Evolutionary conservation across 1,140 invertebrate species (phyloP), one percentile per base, ranked within the genome.

Genomic region (Homarus americanus): DNA sequence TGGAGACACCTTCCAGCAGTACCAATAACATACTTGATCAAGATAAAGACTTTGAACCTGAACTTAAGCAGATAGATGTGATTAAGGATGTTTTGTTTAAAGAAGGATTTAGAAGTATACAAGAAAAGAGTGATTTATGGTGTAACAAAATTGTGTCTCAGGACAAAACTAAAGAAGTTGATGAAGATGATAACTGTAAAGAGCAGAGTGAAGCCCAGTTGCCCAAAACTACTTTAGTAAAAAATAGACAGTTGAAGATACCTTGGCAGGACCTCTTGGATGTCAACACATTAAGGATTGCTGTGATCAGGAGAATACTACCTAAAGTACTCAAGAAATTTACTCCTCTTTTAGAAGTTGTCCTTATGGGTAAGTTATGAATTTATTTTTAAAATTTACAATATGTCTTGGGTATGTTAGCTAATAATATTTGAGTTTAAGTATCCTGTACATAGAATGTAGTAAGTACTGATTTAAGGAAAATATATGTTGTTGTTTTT

Each of bases 291-390:
- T 36, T 73, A 82, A 63, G n/a, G 32, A 34, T 82, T 73, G 78
- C 87, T 44, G 53, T 73, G 44, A 53, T 82, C 58, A 32, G 76
- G 66, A 73, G 41, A 79, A 20, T 75, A 34, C 40, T 90, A 38
- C 78, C 63, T 38, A 69, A 90, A 75, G 53, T 69, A n/a, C 36
- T 58, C 9, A 44, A 58, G 34, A 69, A 63, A 32, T 53, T 87
- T 63, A 53, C n/a, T 38, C 28, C 85, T 36, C 38, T 28, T 34
- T 9, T 58, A 36, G 79, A 82, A 3, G 53, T 82, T 34, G 38
- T 82, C 10, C 36, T 82, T 5, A 38, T 82, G 12, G 79, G 79
- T 82, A 82, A 69, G 63, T 20, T 20, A 17, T 78, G 9, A 49
- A 10, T 49, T 49, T 49, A 49, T 17, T 49, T 49, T n/a, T n/a